Conservation (phyloP, 2,797 vertebrate species). For the Xerus rutilus region DNA sequence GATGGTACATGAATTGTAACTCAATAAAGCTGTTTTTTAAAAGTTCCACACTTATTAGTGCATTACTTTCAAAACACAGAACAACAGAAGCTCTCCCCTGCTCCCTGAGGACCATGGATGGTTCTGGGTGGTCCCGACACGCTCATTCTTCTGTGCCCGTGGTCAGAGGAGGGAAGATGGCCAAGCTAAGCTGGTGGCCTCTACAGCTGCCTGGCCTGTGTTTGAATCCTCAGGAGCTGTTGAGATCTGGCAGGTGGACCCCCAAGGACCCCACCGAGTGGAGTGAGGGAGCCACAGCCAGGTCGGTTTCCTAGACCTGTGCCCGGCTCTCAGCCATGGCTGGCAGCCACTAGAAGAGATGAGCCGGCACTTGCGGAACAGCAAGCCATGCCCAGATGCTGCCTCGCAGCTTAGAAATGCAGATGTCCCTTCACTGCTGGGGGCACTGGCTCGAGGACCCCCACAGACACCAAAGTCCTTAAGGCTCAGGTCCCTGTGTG, state of each 20-base stretch:
- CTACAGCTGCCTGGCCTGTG: fast-evolving
- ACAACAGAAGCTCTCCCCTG: fast-evolving
- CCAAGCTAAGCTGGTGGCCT: background rate
- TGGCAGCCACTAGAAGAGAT: fast-evolving
- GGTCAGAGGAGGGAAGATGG: fast-evolving
- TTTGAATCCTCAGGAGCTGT: background rate
- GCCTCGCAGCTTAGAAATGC: background rate
- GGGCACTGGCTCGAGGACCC: no score
- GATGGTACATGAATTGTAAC: background rate
- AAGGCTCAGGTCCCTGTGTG: background rate
- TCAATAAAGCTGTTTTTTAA: background rate
- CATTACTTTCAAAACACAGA: background rate
- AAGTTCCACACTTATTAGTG: background rate
- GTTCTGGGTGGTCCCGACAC: fast-evolving
- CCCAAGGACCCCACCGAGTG: background rate
- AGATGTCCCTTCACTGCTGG: no score
- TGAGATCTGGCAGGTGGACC: background rate
- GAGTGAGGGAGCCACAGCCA: fast-evolving
- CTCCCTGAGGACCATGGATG: fast-evolving
- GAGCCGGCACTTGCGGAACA: fast-evolving
- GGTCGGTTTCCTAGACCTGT: fast-evolving
- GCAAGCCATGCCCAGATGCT: fast-evolving
- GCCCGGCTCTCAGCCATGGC: background rate
- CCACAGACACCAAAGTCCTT: no score
- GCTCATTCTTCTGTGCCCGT: fast-evolving